Evolutionary conservation across 1,140 invertebrate genomes (phyloP), one percentile per base, ranked within the genome.

Genomic region (Probaryconus sp.): DNA sequence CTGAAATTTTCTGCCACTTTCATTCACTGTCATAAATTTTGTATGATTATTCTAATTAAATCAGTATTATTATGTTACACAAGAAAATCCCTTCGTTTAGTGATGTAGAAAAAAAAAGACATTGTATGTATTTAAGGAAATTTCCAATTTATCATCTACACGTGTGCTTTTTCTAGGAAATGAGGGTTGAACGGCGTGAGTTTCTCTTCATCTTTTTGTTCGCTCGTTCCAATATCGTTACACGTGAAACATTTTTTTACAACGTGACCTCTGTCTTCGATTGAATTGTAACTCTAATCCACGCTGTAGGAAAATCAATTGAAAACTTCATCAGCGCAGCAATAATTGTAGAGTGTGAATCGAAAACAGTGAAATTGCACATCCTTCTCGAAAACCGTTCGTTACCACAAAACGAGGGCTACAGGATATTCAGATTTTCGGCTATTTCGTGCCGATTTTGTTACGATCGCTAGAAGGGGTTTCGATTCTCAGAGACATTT

Each of bases 301-400:
- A 9, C 26, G 43, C 26, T 38, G 43, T 50, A 58, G 51, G 16
- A 51, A 68, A 68, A 58, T 58, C 64, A 56, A 68, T 68, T 50
- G 64, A 40, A n/a, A 50, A 68, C 53, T 68, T 58, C 64, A 68
- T 68, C 64, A 68, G 43, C 35, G 28, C 17, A 50, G 51, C 51
- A 68, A 68, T 67, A 67, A 58, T 67, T 67, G 51, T 67, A 50
- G 11, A 48, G 51, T 56, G 43, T 50, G 63, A 58, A 56, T 56
- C 13, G 33, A 58, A 58, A 56, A 51, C 20, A 58, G 53, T 30
- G 38, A 53, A 69, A 69, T 60, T 51, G 65, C 38, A 45, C 45
- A 69, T 43, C 30, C 38, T 60, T 69, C 35, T 31, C 10, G 5
- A 18, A 26, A 37, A 13, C 6, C 38, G 9, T 53, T 69, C 38